phyloP scores from a whole-genome alignment of 2,888 invertebrate species.

The Diaphora mendica region DNA sequence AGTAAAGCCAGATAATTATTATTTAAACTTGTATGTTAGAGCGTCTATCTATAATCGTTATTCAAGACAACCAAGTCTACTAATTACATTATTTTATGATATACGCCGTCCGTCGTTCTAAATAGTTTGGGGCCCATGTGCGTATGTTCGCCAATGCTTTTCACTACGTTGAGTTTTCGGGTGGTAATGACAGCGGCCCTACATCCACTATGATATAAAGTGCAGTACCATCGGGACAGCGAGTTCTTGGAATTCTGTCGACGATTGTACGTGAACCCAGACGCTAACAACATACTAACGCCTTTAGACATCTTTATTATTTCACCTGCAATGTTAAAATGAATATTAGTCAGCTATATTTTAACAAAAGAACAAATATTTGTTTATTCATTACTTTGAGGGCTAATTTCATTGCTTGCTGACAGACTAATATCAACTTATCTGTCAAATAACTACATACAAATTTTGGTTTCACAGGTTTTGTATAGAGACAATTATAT shows the following conservation, averaged over 20 bases:
- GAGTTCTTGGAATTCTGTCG: conserved; percentile 31
- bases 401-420: too few relatives aligned
- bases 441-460: too few relatives aligned
- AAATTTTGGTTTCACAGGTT: too few relatives aligned
- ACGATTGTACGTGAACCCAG: conserved; percentile 54
- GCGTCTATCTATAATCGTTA: not conserved
- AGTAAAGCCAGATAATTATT: not conserved
- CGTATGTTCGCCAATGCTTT: conserved; percentile 21
- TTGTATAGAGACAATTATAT: too few relatives aligned
- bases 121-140: conserved; percentile 14
- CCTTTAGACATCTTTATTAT: conserved; percentile 31
- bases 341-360: not conserved
- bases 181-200: conserved; percentile 31
- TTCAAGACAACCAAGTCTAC: not conserved
- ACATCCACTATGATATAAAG: conserved; percentile 43
- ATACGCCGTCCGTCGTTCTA: conserved; percentile 11
- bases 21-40: not conserved
- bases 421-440: too few relatives aligned
- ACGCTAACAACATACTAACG: conserved; percentile 23
- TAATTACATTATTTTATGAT: conserved; percentile 12
- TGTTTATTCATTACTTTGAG: too few relatives aligned
- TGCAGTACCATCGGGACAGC: conserved; percentile 44
- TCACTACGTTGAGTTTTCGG: conserved; percentile 11
- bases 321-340: conserved; percentile 25
- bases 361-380: too few relatives aligned